A percentile compares a stretch with the other conserved stretches of the same genome.
These are phyloP conservation scores for Carlito syrichta DNA, from an alignment of 2,113 vertebrate species.

Conservation along the genomic window DNA sequence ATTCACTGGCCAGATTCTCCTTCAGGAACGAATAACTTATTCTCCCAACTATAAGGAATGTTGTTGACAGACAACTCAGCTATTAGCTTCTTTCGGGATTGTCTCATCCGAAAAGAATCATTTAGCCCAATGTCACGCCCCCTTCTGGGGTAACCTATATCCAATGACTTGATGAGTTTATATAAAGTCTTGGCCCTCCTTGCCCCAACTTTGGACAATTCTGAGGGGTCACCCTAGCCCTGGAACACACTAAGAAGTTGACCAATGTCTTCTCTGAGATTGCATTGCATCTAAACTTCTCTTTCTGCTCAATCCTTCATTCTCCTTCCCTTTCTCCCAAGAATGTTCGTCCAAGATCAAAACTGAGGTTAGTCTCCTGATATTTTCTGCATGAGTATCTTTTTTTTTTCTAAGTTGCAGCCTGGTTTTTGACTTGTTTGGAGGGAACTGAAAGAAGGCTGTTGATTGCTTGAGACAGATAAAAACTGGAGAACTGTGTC, in stretches of 20 bases:
- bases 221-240: neutral
- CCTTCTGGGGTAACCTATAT: neutral
- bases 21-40: neutral
- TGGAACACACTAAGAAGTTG: neutral
- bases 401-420: neutral
- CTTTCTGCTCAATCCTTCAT: neutral
- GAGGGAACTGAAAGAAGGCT: neutral
- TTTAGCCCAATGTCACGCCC: neutral
- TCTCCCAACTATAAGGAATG: neutral
- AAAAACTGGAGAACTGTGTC: neutral
- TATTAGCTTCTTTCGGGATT: neutral
- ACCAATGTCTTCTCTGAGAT: neutral
- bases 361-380: neutral
- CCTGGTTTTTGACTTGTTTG: neutral
- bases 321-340: neutral
- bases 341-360: neutral
- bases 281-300: neutral
- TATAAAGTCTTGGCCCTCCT: neutral
- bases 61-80: neutral
- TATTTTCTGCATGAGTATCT: neutral
- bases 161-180: neutral
- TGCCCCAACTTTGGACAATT: neutral
- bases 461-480: neutral
- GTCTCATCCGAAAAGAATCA: neutral
- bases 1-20: neutral